Evolutionary conservation across 2,888 invertebrate genomes (phyloP), one percentile per base, ranked within the genome.

Genomic region (Nasonia oneida): DNA sequence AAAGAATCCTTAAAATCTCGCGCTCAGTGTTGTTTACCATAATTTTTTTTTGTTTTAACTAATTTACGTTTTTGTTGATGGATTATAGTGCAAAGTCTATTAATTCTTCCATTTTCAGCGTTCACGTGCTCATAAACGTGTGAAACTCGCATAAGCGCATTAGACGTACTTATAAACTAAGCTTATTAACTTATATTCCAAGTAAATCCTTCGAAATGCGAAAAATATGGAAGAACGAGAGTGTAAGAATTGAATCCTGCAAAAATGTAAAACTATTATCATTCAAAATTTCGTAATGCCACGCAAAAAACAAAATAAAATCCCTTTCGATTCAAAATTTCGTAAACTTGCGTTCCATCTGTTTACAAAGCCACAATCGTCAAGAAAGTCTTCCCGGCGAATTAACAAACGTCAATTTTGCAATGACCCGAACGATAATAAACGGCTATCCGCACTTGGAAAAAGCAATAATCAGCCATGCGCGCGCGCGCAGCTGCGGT

Each of bases 391-490:
- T 8, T 6, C 23, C 23, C 57, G 0, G n/a, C 8, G 2, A 8
- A n/a, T 61, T 61, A n/a, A 61, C 18, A 61, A 61, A 61, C 6
- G 23, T n/a, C 5, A 61, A 61, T 5, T 61, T 61, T n/a, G 57
- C 18, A 61, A 23, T n/a, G 57, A 61, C n/a, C 57, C 6, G 18
- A 15, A 18, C 53, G 18, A 1, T 18, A 53, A 53, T 18, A 18
- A 15, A 53, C 4, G 53, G 15, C 53, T 2, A 53, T 53, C 18
- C 23, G 23, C 10, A 8, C 23, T 71, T 42, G n/a, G 42, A 42
- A 71, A 71, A 71, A 71, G 71, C 39, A n/a, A 33, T 42, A 71
- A 71, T 71, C 39, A 50, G 15, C 15, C 53, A 18, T 29, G 37
- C 8, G 29, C 29, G 29, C 57, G 37, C n/a, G 42, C 39, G 78